Conservation (phyloP, 2,888 invertebrate species). For the Villa cingulata region DNA sequence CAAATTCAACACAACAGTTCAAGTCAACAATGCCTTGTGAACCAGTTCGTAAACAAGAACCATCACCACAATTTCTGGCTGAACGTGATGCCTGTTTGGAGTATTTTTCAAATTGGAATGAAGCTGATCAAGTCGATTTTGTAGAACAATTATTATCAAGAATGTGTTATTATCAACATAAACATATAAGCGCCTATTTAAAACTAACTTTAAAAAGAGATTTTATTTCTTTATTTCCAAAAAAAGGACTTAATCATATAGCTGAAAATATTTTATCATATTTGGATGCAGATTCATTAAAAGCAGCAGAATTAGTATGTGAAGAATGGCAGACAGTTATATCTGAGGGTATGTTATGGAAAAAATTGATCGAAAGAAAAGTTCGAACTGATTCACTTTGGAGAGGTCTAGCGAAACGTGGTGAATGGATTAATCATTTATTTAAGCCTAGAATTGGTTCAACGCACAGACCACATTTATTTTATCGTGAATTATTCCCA, state of each 20-base stretch:
- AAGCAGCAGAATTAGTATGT: too few relatives aligned
- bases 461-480: conserved; percentile 83
- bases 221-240: conserved; percentile 94
- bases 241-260: conserved; percentile 93
- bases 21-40: conserved; percentile 59
- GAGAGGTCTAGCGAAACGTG: conserved; percentile 89
- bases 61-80: conserved; percentile 58
- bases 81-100: conserved; percentile 74
- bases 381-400: conserved; percentile 92
- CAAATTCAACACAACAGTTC: conserved; percentile 56
- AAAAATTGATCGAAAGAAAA: conserved; percentile 95
- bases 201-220: too few relatives aligned
- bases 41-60: too few relatives aligned
- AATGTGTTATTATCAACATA: conserved; percentile 99
- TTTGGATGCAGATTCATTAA: too few relatives aligned
- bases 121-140: conserved; percentile 91
- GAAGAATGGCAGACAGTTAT: too few relatives aligned
- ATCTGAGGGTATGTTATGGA: too few relatives aligned
- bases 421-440: conserved; percentile 93
- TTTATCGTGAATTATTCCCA: conserved; percentile 91
- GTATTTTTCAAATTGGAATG: conserved; percentile 81
- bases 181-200: conserved; percentile 93
- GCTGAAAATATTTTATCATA: conserved; percentile 95
- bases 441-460: conserved; percentile 92
- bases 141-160: conserved; percentile 86